Base-by-base conservation (phyloP, 1,140 invertebrate species). In the Trichonephila clavipes region DNA sequence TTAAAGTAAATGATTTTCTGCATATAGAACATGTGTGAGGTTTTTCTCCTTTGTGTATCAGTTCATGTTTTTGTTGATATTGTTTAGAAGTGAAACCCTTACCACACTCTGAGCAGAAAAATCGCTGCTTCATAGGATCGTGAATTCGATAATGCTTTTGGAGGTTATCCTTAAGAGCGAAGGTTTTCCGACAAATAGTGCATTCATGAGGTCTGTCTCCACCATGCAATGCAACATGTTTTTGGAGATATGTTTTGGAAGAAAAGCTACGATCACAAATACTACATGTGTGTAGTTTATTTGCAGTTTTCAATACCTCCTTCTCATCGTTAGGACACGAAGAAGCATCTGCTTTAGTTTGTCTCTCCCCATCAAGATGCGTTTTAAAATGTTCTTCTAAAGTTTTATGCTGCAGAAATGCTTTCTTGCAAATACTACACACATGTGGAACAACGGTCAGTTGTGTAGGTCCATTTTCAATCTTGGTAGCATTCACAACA, bases 381-480 rank as follows among this genome's bases (percentile, higher is more conserved):
- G 28, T 24, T 44, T 91, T 24, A 5, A 91, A 40, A 21, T 91
- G 90, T 16, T 91, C 90, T 24, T 64, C 7, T 0, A 91, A 24
- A 14, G 77, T n/a, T 24, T 83, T n/a, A 64, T 91, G 58, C 34
- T 83, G 72, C 21, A 91, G 61, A 83, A 91, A 91, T 64, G 90
- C 90, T 51, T 91, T 91, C 4, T 91, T 91, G 18, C 90, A 91
- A n/a, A 91, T 91, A 16, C n/a, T n/a, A n/a, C 90, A 91, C 2
- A 91, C 34, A 61, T 91, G 61, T 6, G 90, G 90, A 62, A 91
- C 77, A n/a, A 91, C 90, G 14, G 90, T 91, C 59, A 91, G 34
- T 2, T 59, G 28, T 40, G 90, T 91, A 18, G 88, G 21, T 16
- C 81, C 81, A 34, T 83, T 83, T 83, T 91, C 34, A 16, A 40